These are phyloP conservation scores for Alloplasta piceator DNA, from an alignment of 2,888 invertebrate species.

Conservation along the genomic window DNA sequence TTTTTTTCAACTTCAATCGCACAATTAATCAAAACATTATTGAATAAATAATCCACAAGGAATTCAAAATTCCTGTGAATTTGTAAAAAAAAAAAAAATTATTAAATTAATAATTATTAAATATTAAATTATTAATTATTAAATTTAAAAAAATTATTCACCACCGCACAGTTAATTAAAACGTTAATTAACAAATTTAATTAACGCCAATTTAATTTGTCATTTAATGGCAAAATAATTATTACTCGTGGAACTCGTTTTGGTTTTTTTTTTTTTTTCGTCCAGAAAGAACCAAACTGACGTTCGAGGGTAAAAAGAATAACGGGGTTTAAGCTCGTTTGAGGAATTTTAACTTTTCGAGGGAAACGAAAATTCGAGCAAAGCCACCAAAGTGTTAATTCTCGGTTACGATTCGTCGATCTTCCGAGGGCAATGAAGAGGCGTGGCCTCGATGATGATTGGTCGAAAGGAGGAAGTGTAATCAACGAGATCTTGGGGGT, in stretches of 20 bases:
- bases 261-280: not conserved
- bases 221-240: not conserved
- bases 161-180: constrained; percentile 14
- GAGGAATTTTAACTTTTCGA: constrained; percentile 66
- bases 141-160: constrained; percentile 5
- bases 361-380: constrained; percentile 68
- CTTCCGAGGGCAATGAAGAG: constrained; percentile 66
- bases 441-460: constrained; percentile 75
- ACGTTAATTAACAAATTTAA: not conserved
- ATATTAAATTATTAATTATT: too few relatives aligned
- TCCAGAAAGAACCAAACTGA: not conserved
- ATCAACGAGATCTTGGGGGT: constrained; percentile 69
- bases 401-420: constrained; percentile 73
- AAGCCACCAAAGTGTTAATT: constrained; percentile 46
- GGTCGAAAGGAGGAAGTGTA: constrained; percentile 68
- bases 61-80: too few relatives aligned
- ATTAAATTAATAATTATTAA: too few relatives aligned
- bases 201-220: not conserved
- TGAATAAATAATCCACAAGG: too few relatives aligned
- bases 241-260: not conserved
- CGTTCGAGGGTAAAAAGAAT: constrained; percentile 22
- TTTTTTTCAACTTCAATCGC: not conserved
- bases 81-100: too few relatives aligned
- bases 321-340: constrained; percentile 24
- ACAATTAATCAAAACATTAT: too few relatives aligned